Conservation (phyloP, 1,140 invertebrate genomes). For the Cephus cinctus region DNA sequence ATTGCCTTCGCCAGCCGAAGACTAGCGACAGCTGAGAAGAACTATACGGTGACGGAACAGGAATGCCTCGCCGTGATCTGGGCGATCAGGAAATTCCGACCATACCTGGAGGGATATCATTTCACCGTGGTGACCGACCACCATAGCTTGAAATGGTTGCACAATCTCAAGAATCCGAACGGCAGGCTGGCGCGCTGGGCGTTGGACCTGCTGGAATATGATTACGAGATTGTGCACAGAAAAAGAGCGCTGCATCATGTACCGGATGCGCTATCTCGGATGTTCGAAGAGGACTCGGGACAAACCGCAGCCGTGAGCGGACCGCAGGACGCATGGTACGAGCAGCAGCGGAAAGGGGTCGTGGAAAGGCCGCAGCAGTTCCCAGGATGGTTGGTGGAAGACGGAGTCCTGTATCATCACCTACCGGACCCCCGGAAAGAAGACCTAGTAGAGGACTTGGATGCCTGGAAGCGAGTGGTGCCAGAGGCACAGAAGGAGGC, state of each 20-base stretch:
- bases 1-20: no score
- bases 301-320: not conserved
- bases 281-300: constrained; percentile 3
- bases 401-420: not conserved
- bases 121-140: constrained; percentile 47
- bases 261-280: constrained; percentile 30
- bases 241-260: constrained; percentile 35
- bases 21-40: no score
- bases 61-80: no score
- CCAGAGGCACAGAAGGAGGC: not conserved
- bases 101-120: no score
- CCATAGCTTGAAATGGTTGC: constrained; percentile 29
- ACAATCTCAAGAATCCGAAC: constrained; percentile 27
- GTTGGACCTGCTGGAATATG: constrained; percentile 27
- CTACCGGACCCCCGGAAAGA: not conserved
- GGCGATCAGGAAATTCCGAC: no score
- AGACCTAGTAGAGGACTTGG: not conserved
- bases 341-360: not conserved
- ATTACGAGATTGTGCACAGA: constrained; percentile 35
- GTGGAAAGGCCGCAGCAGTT: not conserved
- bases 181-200: no score
- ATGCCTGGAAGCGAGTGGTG: not conserved
- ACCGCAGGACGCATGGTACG: not conserved
- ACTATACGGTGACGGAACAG: no score
- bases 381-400: not conserved